Percentiles rank a stretch among this genome's conserved stretches.
Conservation (phyloP, 2,797 vertebrate genomes). For the Chromobotia macracanthus region DNA sequence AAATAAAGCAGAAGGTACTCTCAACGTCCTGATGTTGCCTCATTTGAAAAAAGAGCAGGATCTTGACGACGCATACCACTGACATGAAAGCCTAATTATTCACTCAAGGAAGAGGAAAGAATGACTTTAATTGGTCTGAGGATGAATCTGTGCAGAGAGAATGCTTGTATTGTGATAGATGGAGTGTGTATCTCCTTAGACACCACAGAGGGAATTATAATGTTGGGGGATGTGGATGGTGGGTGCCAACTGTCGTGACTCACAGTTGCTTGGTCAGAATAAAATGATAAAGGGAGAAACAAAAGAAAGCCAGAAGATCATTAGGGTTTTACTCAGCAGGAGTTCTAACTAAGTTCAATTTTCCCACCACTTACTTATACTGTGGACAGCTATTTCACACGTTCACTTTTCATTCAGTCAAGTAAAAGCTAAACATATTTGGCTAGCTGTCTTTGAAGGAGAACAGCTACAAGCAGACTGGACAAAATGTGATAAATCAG, state of each 20-base stretch:
- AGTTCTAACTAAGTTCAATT: slow-evolving; percentile 89
- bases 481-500: neutral
- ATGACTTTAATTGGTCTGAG: slow-evolving; percentile 94
- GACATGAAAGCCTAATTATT: slow-evolving; percentile 99
- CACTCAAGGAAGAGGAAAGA: slow-evolving; percentile 93
- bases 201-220: slow-evolving; percentile 88
- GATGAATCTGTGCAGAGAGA: slow-evolving; percentile 88
- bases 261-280: slow-evolving; percentile 73
- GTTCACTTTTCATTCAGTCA: neutral
- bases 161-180: slow-evolving; percentile 98
- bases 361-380: slow-evolving; percentile 84
- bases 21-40: slow-evolving; percentile 84
- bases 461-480: neutral
- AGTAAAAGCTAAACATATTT: neutral
- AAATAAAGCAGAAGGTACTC: slow-evolving; percentile 76
- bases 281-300: slow-evolving; percentile 56
- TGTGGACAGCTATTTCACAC: slow-evolving; percentile 71
- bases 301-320: slow-evolving; percentile 65
- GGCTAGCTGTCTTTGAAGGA: neutral
- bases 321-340: slow-evolving; percentile 87
- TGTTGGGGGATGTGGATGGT: slow-evolving; percentile 70
- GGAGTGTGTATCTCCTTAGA: slow-evolving; percentile 87
- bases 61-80: slow-evolving; percentile 92
- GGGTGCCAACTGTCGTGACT: slow-evolving; percentile 74
- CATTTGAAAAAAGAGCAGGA: slow-evolving; percentile 91